phyloP scores from a whole-genome alignment of 2,113 vertebrate species.

The Nesoenas mayeri region DNA sequence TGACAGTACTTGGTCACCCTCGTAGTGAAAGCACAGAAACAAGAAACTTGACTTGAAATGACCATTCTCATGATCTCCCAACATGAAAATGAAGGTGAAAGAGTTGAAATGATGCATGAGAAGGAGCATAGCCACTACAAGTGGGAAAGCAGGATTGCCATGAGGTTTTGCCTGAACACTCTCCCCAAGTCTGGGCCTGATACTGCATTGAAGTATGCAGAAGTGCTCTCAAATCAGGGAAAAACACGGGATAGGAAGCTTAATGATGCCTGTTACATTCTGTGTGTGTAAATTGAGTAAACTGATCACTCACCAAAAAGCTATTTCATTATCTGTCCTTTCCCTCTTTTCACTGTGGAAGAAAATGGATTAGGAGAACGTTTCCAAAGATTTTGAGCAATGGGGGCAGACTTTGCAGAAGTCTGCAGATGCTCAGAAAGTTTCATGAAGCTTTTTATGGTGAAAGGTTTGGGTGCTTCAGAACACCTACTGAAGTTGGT shows the following conservation, averaged over 20 bases:
- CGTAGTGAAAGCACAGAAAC: background rate
- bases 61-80: accelerated
- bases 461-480: background rate
- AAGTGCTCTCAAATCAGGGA: background rate
- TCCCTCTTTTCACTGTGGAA: background rate
- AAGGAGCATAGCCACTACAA: background rate
- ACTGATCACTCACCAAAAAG: background rate
- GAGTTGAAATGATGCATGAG: background rate
- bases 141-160: background rate
- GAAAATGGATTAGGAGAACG: background rate
- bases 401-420: background rate
- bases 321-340: background rate
- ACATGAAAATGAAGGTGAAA: background rate
- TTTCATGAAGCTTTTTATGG: background rate
- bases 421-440: accelerated
- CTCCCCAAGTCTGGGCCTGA: background rate
- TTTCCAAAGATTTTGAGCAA: background rate
- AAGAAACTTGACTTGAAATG: background rate
- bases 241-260: background rate
- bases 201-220: background rate
- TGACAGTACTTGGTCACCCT: background rate
- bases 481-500: background rate
- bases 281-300: background rate
- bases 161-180: background rate
- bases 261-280: background rate